Conservation (phyloP, 2,888 invertebrate genomes). For the Harpalus rubripes region DNA sequence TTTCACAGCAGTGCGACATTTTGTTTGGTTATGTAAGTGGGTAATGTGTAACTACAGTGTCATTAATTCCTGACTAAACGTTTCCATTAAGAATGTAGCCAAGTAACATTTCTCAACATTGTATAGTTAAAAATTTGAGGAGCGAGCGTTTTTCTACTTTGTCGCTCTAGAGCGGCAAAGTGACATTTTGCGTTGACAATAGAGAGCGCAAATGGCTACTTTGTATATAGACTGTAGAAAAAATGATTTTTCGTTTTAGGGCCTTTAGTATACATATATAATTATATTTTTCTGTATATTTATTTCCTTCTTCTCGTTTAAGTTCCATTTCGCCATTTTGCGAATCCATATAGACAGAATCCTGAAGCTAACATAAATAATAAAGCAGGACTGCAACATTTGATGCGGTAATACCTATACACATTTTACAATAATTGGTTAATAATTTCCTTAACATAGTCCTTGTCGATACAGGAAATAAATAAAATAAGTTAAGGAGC, state of each 20-base stretch:
- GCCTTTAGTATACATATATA: background rate
- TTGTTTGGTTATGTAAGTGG: too few relatives aligned
- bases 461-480: slow-evolving; percentile 70
- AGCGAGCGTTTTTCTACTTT: too few relatives aligned
- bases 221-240: too few relatives aligned
- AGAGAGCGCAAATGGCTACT: too few relatives aligned
- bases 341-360: slow-evolving; percentile 62
- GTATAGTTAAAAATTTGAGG: too few relatives aligned
- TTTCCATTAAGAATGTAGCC: too few relatives aligned
- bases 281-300: slow-evolving; percentile 6
- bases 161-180: too few relatives aligned
- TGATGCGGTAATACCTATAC: slow-evolving; percentile 74
- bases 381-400: slow-evolving; percentile 68
- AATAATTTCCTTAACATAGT: slow-evolving; percentile 65
- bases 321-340: slow-evolving; percentile 2
- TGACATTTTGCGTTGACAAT: too few relatives aligned
- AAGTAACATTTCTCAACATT: too few relatives aligned
- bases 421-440: slow-evolving; percentile 74
- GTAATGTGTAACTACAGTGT: too few relatives aligned
- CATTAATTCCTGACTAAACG: too few relatives aligned
- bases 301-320: background rate
- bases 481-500: slow-evolving; percentile 72
- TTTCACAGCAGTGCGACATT: too few relatives aligned
- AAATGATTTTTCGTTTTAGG: background rate
- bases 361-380: slow-evolving; percentile 69